Percentiles rank a stretch among this genome's conserved stretches.
Conservation (phyloP, 1,140 invertebrate species). For the Drosophila ananassae region DNA sequence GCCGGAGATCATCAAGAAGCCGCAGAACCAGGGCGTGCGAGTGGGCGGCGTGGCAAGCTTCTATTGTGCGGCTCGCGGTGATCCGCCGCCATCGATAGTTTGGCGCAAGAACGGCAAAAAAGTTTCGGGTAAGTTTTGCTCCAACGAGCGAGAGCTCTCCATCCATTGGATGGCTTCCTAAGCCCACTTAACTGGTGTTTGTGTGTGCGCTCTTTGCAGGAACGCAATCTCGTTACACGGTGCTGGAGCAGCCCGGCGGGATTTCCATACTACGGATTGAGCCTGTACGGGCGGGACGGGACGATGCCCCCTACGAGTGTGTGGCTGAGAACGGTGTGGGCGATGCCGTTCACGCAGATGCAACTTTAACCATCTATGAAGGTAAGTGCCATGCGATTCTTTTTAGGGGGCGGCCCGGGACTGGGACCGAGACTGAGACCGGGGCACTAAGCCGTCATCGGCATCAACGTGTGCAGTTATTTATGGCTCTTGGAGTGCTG, state of each 20-base stretch:
- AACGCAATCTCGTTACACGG: constrained; percentile 89
- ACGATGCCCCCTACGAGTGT: constrained; percentile 97
- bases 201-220: constrained; percentile 71
- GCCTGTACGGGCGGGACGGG: constrained; percentile 91
- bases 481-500: constrained; percentile 34
- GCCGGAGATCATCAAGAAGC: constrained; percentile 93
- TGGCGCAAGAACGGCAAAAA: constrained; percentile 96
- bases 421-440: constrained; percentile 1
- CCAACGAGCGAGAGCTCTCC: neutral
- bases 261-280: constrained; percentile 96
- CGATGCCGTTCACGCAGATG: constrained; percentile 95
- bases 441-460: constrained; percentile 32
- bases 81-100: constrained; percentile 93
- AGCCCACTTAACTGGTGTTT: constrained; percentile 34
- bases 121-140: constrained; percentile 88
- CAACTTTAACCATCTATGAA: constrained; percentile 94
- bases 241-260: constrained; percentile 85
- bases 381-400: constrained; percentile 85
- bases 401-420: neutral
- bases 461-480: constrained; percentile 31
- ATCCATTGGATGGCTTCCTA: constrained; percentile 12
- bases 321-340: constrained; percentile 98
- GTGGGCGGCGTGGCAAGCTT: constrained; percentile 96
- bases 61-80: constrained; percentile 96
- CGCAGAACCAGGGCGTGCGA: constrained; percentile 93